These are phyloP conservation scores for Limnephilus lunatus DNA, from an alignment of 2,888 invertebrate species.

Conservation along the genomic window DNA sequence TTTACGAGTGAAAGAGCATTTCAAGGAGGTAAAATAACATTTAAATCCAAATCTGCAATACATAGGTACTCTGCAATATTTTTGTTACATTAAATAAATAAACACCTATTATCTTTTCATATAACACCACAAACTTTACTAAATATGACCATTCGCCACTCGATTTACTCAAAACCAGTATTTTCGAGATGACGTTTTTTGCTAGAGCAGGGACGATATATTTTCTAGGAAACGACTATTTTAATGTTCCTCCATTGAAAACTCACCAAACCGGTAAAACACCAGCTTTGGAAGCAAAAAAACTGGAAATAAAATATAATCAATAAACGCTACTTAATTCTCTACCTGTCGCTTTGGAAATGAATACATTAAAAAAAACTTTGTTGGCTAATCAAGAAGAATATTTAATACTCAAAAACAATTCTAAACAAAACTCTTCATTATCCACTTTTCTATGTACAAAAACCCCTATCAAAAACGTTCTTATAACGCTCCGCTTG, in stretches of 20 bases:
- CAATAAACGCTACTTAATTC: conserved; percentile 26
- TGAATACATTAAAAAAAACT: conserved; percentile 21
- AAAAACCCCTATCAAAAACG: not conserved
- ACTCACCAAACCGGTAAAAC: conserved; percentile 56
- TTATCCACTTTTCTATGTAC: not conserved
- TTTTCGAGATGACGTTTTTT: not conserved
- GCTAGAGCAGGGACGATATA: conserved; percentile 19
- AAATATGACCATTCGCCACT: not conserved
- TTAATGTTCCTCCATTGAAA: conserved; percentile 49
- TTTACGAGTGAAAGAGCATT: too few relatives aligned
- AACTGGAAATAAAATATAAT: conserved; percentile 39
- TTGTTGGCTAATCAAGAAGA: not conserved
- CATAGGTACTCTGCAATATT: too few relatives aligned
- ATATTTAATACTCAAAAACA: not conserved
- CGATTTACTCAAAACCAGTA: not conserved
- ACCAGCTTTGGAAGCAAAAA: conserved; percentile 12
- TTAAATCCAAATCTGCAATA: too few relatives aligned
- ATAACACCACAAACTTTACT: not conserved
- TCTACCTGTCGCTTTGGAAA: conserved; percentile 24
- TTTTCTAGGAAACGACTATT: conserved; percentile 58
- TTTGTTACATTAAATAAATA: not conserved
- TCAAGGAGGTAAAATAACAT: too few relatives aligned
- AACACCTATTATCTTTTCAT: not conserved
- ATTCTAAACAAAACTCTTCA: not conserved
- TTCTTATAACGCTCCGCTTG: not conserved